phyloP scores from a whole-genome alignment of 2,797 vertebrate species.

The Microtus agrestis region DNA sequence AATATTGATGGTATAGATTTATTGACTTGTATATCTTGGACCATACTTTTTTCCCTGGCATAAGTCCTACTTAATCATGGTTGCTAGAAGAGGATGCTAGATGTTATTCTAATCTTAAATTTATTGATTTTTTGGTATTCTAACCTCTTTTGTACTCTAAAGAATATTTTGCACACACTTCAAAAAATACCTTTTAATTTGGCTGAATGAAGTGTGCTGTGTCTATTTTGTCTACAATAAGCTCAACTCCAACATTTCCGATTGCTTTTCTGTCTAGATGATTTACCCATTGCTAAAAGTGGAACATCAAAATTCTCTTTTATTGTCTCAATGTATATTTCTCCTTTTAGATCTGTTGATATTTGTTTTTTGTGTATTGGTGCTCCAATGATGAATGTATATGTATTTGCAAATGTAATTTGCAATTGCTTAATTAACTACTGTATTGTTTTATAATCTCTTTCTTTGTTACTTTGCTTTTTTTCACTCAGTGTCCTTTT shows the following conservation, averaged over 20 bases:
- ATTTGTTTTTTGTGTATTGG: slow-evolving; percentile 16
- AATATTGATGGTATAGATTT: neutral
- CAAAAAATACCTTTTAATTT: neutral
- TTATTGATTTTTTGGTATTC: neutral
- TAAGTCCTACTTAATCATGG: neutral
- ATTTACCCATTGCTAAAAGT: slow-evolving; percentile 14
- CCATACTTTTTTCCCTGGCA: neutral
- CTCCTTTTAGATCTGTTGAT: neutral
- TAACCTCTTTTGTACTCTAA: neutral
- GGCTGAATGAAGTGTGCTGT: neutral
- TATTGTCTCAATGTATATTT: neutral
- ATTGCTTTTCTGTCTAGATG: neutral
- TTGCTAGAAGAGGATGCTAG: neutral
- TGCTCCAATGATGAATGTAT: neutral
- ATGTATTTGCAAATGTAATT: neutral
- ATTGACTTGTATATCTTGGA: neutral
- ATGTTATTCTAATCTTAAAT: neutral
- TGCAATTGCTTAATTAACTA: neutral
- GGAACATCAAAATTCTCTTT: neutral
- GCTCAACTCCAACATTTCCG: neutral
- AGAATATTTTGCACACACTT: neutral
- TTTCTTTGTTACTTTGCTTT: neutral
- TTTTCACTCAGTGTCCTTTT: neutral
- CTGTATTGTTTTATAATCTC: neutral
- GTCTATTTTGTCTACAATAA: neutral